Evolutionary conservation across 2,888 invertebrate genomes (phyloP).

Genomic region (Leucania comma): DNA sequence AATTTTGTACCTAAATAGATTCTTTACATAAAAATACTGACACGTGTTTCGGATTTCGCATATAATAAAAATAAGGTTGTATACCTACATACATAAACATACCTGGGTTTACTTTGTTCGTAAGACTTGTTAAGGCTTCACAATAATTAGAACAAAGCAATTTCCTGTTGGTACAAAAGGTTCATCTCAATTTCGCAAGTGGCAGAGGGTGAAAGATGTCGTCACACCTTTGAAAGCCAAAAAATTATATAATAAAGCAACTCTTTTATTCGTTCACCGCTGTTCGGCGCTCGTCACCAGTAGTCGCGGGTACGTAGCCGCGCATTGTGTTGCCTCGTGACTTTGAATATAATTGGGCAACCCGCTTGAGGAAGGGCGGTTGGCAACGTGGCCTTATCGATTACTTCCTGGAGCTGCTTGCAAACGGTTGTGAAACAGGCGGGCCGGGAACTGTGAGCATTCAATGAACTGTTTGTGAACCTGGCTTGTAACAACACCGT

Average conservation of each 20-base stretch:
- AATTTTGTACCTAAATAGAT: too few species aligned
- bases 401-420: background rate
- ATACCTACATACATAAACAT: too few species aligned
- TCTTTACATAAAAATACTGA: too few species aligned
- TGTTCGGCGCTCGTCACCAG: background rate
- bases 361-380: background rate
- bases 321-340: conserved; percentile 1
- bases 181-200: background rate
- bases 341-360: background rate
- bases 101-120: too few species aligned
- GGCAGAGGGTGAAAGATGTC: background rate
- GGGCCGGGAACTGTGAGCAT: background rate
- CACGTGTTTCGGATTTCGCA: too few species aligned
- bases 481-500: background rate
- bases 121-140: too few species aligned
- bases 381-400: background rate
- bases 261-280: background rate
- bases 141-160: background rate
- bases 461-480: background rate
- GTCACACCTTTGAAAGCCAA: too few species aligned
- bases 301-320: background rate
- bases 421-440: background rate
- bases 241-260: too few species aligned
- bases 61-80: too few species aligned
- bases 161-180: background rate